Evolutionary conservation across 2,113 vertebrate genomes (phyloP).

Genomic region (Willisornis vidua): DNA sequence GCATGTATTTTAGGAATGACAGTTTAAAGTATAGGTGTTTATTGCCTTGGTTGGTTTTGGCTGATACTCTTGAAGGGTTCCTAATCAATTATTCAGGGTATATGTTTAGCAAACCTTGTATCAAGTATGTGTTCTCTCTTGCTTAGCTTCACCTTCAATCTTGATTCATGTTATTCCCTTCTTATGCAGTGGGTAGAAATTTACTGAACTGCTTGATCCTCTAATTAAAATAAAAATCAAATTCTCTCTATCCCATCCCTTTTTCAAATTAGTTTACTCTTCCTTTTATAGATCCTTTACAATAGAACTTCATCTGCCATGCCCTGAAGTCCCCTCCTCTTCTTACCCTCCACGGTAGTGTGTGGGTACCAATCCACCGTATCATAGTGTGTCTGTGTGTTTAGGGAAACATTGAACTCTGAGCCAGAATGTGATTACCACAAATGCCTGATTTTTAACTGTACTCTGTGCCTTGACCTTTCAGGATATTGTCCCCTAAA

Average conservation of each 20-base stretch:
- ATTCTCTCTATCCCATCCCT: rapidly evolving
- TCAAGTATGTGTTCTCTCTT: background rate
- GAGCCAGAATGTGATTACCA: background rate
- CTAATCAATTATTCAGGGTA: background rate
- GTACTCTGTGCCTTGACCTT: background rate
- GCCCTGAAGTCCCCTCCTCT: background rate
- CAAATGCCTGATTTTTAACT: background rate
- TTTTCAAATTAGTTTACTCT: background rate
- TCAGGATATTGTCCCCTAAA: background rate
- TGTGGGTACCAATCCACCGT: background rate
- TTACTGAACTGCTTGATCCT: background rate
- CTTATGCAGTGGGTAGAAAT: background rate
- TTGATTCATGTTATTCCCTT: background rate
- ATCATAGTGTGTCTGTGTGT: background rate
- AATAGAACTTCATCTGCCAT: background rate
- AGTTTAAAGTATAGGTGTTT: background rate
- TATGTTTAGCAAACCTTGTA: background rate
- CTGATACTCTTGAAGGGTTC: background rate
- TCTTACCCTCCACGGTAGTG: background rate
- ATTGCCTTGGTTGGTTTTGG: background rate
- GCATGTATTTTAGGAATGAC: background rate
- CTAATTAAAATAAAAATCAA: background rate
- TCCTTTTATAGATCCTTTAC: background rate
- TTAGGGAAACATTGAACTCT: background rate
- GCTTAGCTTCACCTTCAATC: background rate